A percentile compares a stretch with the other conserved stretches of the same genome.
Evolutionary conservation across 2,113 vertebrate species (phyloP).

Genomic region (Jacana jacana): DNA sequence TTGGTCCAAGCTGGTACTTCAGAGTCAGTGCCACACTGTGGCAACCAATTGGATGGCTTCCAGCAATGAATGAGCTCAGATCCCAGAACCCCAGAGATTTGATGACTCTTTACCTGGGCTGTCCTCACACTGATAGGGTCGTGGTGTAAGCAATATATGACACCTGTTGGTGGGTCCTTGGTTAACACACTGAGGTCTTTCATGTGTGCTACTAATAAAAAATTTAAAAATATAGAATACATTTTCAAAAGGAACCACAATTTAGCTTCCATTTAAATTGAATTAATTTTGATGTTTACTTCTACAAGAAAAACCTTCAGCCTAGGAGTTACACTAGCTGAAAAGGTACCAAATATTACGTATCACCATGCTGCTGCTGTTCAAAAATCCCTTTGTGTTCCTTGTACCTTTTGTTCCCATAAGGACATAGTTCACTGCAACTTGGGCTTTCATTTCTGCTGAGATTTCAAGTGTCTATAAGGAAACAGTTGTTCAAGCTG

Average conservation of each 20-base stretch:
- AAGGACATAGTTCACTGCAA: not conserved
- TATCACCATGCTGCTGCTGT: not conserved
- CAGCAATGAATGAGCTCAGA: not conserved
- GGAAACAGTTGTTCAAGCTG: not conserved
- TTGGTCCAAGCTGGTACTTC: not conserved
- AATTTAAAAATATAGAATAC: not conserved
- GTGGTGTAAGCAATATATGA: not conserved
- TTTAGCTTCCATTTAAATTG: not conserved
- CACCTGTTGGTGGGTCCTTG: not conserved
- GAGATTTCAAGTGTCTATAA: not conserved
- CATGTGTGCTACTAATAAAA: not conserved
- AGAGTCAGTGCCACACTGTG: not conserved
- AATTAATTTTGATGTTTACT: not conserved
- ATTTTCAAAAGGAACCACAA: not conserved
- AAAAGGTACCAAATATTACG: not conserved
- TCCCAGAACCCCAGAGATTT: not conserved
- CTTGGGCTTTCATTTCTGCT: not conserved
- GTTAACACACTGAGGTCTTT: not conserved
- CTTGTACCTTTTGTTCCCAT: not conserved
- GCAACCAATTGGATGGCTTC: not conserved
- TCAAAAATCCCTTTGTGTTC: not conserved
- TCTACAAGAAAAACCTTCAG: not conserved
- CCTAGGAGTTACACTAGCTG: not conserved
- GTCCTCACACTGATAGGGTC: not conserved
- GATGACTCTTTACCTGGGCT: not conserved